Conservation (phyloP, 2,113 vertebrate genomes). For the Lycaon pictus region DNA sequence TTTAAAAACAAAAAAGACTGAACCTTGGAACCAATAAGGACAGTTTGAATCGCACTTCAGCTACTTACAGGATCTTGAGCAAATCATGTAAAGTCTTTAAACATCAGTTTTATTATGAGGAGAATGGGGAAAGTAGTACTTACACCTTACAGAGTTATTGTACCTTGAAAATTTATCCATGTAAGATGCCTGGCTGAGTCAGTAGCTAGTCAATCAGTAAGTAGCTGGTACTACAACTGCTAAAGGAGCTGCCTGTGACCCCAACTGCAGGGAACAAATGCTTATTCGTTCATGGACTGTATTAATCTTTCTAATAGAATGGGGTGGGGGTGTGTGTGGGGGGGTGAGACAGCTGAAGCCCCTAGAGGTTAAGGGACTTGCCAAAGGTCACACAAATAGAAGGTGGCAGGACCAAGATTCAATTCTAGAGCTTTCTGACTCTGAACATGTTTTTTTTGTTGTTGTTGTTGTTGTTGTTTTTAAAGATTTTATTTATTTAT, state of each 20-base stretch:
- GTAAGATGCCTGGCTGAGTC: not conserved
- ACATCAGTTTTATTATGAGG: not conserved
- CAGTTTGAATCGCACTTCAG: constrained; percentile 1
- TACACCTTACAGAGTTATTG: not conserved
- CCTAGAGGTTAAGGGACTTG: not conserved
- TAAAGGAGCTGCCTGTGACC: not conserved
- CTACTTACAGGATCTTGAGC: not conserved
- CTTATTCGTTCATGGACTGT: not conserved
- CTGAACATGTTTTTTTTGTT: not conserved
- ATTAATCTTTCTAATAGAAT: not conserved
- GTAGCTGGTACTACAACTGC: not conserved
- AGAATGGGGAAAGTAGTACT: not conserved
- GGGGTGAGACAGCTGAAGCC: not conserved
- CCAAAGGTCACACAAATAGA: not conserved
- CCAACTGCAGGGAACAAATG: not conserved
- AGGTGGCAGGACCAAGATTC: not conserved
- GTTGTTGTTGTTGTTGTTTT: too few relatives aligned
- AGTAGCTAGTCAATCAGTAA: not conserved
- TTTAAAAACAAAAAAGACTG: too few relatives aligned
- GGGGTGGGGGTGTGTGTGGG: not conserved
- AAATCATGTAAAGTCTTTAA: constrained; percentile 21
- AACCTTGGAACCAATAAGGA: constrained; percentile 5
- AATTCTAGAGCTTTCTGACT: not conserved
- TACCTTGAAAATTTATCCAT: not conserved
- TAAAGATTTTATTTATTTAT: not conserved